Base-by-base conservation (phyloP, 2,888 invertebrate species). In the Formica aserva region DNA sequence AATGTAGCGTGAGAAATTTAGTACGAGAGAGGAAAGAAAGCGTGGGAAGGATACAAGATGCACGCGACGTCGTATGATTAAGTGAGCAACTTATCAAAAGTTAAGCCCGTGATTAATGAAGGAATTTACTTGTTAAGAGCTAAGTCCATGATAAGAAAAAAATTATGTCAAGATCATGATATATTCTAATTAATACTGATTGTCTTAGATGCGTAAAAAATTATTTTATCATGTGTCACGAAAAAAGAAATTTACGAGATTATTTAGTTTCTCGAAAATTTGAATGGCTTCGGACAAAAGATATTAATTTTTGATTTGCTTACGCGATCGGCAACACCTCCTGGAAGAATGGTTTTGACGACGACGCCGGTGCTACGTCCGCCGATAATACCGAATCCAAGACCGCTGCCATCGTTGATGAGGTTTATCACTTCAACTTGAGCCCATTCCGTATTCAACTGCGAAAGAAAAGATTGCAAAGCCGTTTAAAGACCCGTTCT, bases 401-500 rank as follows among this genome's bases (percentile, higher is more conserved):
- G 96, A 45, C 99, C 99, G 84, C 98, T 98, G 86, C 99, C 99
- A 96, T 99, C 99, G 95, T 99, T 99, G 66, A 99, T 97, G 88
- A 99, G 96, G 94, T 99, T 99, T 92, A 99, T 98, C 84, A 99
- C 98, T 96, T 99, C 99, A 91, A 99, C 98, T 96, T 99, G 99
- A 92, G 99, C 99, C 99, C 99, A 99, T 96, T 99, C 99, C 95
- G 99, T 99, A 95, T 98, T 99, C 96, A 99, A 96, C 97, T 98
- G 96, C n/a, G 75, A 87, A 60, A 62, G 4, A 81, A 35, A 60
- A 69, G 26, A 11, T 35, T 22, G 22, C 45, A 29, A 41, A 29
- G n/a, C 13, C 26, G 15, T 41, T 18, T 66, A 55, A 32, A n/a
- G 15, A 52, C n/a, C n/a, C 9, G 15, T 11, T n/a, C 9, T 22